These are phyloP conservation scores for Cynocephalus volans DNA, from an alignment of 2,113 vertebrate genomes.

Conservation along the genomic window DNA sequence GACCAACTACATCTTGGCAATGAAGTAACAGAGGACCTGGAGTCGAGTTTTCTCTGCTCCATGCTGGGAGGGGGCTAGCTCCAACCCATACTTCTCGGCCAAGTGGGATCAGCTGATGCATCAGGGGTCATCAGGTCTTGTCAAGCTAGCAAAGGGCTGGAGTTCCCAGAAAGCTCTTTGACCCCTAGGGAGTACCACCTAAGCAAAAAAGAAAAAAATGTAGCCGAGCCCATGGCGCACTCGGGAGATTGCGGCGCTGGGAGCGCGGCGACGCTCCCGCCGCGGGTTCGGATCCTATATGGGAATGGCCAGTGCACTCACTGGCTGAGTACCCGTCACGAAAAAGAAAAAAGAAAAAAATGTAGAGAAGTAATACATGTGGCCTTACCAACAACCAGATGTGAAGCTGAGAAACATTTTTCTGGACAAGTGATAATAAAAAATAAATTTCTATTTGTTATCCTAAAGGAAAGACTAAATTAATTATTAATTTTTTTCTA, in stretches of 20 bases:
- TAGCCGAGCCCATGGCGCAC: no score
- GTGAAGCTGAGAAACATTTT: background rate
- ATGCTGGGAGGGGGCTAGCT: background rate
- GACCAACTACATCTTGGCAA: background rate
- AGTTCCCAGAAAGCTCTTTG: background rate
- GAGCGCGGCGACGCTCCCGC: no score
- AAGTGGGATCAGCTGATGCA: background rate
- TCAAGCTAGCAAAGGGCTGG: background rate
- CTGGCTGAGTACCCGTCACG: no score
- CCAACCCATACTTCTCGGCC: background rate
- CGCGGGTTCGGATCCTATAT: no score
- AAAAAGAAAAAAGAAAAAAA: no score
- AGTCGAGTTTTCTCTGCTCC: background rate
- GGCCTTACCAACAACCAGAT: background rate
- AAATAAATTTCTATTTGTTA: background rate
- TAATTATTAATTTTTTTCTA: background rate
- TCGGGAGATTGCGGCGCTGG: no score
- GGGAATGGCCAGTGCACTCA: no score
- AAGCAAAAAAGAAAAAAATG: slow-evolving; percentile 24
- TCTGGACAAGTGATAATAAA: background rate
- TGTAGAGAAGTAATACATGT: background rate
- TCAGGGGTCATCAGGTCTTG: background rate
- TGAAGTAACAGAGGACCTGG: background rate
- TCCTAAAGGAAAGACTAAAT: background rate
- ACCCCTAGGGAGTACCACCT: background rate